A percentile compares a stretch with the other conserved stretches of the same genome.
These are phyloP conservation scores for Luehdorfia chinensis DNA, from an alignment of 1,140 invertebrate genomes.

Conservation along the genomic window DNA sequence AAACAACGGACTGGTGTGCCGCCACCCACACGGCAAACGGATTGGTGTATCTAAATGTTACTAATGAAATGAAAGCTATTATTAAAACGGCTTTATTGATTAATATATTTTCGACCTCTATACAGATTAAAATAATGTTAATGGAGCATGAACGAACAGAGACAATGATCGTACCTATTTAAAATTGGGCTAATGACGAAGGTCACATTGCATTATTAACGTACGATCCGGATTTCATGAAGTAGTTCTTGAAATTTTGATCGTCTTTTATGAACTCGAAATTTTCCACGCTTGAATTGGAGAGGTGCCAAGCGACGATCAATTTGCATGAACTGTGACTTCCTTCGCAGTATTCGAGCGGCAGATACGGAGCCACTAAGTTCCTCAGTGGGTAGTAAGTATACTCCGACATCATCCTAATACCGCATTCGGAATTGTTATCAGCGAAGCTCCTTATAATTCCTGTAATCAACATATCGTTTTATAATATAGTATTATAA, in stretches of 20 bases:
- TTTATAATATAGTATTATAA: slow-evolving; percentile 2
- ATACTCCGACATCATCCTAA: slow-evolving; percentile 53
- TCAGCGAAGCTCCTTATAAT: slow-evolving; percentile 42
- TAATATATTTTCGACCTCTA: too few relatives aligned
- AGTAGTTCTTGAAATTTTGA: slow-evolving; percentile 49
- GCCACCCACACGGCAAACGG: too few relatives aligned
- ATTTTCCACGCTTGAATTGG: slow-evolving; percentile 56
- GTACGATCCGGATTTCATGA: slow-evolving; percentile 36
- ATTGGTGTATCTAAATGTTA: too few relatives aligned
- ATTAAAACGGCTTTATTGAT: too few relatives aligned
- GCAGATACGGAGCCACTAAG: slow-evolving; percentile 24
- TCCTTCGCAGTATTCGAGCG: slow-evolving; percentile 54
- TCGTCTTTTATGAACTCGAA: slow-evolving; percentile 56
- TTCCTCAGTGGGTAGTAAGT: slow-evolving; percentile 45
- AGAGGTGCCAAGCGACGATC: slow-evolving; percentile 56
- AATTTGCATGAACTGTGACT: slow-evolving; percentile 48
- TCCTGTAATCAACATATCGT: slow-evolving; percentile 35
- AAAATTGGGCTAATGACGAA: too few relatives aligned
- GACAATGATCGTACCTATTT: too few relatives aligned
- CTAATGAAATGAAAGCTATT: too few relatives aligned
- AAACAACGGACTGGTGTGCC: too few relatives aligned
- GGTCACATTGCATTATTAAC: slow-evolving; percentile 17
- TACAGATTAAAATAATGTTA: too few relatives aligned
- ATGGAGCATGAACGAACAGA: too few relatives aligned
- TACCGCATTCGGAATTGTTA: slow-evolving; percentile 44